Percentiles rank a stretch among this genome's conserved stretches.
These are phyloP conservation scores for Resseliella maxima DNA, from an alignment of 2,888 invertebrate genomes.

Conservation along the genomic window DNA sequence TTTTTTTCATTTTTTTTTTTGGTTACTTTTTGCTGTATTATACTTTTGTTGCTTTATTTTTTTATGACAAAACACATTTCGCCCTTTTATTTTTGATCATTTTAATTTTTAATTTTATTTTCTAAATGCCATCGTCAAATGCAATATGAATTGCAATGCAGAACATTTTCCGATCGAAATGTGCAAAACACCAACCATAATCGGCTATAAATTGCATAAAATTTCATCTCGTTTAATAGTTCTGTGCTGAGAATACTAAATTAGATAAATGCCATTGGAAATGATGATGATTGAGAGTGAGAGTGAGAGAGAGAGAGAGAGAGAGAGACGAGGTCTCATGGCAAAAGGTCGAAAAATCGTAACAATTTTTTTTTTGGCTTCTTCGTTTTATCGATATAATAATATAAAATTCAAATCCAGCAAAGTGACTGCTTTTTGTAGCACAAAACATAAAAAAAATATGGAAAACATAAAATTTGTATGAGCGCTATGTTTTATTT, in stretches of 20 bases:
- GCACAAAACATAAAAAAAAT: not conserved
- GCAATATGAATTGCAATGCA: not conserved
- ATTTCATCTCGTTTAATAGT: constrained; percentile 51
- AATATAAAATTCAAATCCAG: constrained; percentile 38
- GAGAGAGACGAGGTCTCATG: no score
- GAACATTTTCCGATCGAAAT: not conserved
- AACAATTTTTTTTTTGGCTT: not conserved
- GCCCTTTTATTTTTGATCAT: constrained; percentile 27
- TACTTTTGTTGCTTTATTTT: no score
- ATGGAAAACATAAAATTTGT: not conserved
- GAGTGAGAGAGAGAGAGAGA: no score
- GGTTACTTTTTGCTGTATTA: no score
- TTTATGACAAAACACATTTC: constrained; percentile 30
- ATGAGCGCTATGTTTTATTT: not conserved
- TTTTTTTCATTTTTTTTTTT: no score
- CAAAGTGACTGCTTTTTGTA: not conserved
- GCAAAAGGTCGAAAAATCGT: constrained; percentile 44
- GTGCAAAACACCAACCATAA: not conserved
- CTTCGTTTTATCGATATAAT: constrained; percentile 24
- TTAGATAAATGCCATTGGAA: constrained; percentile 31
- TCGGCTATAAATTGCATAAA: constrained; percentile 50
- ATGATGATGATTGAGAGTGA: no score
- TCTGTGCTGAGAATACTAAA: constrained; percentile 44
- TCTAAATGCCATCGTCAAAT: constrained; percentile 43
- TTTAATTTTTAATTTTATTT: constrained; percentile 51